Conservation (phyloP, 2,113 vertebrate species). For the Eurystomus gularis region DNA sequence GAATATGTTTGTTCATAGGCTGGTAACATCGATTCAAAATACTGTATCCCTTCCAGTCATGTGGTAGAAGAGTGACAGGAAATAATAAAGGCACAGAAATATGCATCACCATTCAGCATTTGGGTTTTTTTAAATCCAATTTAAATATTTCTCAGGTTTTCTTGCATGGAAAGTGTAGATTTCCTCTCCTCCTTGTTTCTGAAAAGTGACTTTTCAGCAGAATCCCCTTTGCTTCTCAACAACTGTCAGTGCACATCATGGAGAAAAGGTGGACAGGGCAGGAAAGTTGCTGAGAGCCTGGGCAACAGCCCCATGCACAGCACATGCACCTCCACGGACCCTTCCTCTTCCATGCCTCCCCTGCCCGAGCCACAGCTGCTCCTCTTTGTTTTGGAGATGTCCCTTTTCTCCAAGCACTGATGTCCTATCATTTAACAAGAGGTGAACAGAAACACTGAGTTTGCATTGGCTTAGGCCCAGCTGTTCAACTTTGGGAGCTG, state of each 20-base stretch:
- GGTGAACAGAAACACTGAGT: neutral
- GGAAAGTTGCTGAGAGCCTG: neutral
- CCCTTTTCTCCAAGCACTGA: neutral
- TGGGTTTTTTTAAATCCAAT: no score
- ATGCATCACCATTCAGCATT: neutral
- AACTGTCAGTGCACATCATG: fast-evolving
- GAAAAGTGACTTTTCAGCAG: neutral
- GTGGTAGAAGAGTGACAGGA: neutral
- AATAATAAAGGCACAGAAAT: neutral
- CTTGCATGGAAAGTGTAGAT: neutral
- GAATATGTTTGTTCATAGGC: neutral
- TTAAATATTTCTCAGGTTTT: neutral
- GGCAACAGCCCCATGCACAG: fast-evolving
- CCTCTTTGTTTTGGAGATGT: neutral
- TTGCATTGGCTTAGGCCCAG: neutral
- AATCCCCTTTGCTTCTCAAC: neutral
- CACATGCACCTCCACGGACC: fast-evolving
- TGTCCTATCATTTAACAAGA: neutral
- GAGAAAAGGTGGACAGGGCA: neutral
- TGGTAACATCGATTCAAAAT: neutral
- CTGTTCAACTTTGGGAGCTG: neutral
- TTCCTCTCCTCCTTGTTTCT: neutral
- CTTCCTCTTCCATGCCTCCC: neutral
- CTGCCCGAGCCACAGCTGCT: neutral
- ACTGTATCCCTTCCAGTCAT: neutral